Evolutionary conservation across 2,888 invertebrate genomes (phyloP), one percentile per base, ranked within the genome.

Genomic region (Drosophila multiciliata): DNA sequence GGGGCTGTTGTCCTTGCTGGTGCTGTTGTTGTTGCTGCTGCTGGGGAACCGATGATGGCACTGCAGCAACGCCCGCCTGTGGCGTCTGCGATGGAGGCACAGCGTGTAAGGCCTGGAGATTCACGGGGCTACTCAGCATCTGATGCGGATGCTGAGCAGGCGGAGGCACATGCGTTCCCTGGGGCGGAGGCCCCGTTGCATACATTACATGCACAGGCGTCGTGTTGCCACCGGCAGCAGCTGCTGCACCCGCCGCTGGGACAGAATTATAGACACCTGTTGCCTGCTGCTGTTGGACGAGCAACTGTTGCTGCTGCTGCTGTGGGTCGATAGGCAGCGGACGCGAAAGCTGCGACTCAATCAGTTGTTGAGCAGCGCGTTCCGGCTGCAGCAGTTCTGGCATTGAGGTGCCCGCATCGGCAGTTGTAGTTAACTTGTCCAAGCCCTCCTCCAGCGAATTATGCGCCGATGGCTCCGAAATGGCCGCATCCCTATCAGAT

Each of bases 181-280:
- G 81, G 26, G 79, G 67, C 38, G 86, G 81, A 50, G 75, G 75
- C 32, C 73, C 76, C n/a, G 80, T 52, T 38, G 80, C 72, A 52
- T 82, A 87, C 17, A 88, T 64, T 17, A 91, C 88, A 78, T 92
- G 92, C 20, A 91, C 91, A 1, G 91, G 91, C 1, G 92, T 91
- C 3, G 87, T 87, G 20, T 78, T 78, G 5, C 81, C 80, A 12
- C 83, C 80, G 26, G 78, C 78, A 5, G 59, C 66, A 23, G 77
- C 78, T 2, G 58, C 69, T 23, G 78, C 63, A 45, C 23, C 23
- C 15, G 45, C 4, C 6, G 76, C 66, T 64, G 75, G 50, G 23
- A 54, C 57, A 50, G 68, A 61, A 68, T 69, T 83, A 17, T 49
- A 83, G 11, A 75, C 86, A 32, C 79, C 73, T 33, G 82, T 65